Percentiles rank a stretch among this genome's conserved stretches.
phyloP scores from a whole-genome alignment of 2,797 vertebrate genomes.

The Potorous gilbertii region DNA sequence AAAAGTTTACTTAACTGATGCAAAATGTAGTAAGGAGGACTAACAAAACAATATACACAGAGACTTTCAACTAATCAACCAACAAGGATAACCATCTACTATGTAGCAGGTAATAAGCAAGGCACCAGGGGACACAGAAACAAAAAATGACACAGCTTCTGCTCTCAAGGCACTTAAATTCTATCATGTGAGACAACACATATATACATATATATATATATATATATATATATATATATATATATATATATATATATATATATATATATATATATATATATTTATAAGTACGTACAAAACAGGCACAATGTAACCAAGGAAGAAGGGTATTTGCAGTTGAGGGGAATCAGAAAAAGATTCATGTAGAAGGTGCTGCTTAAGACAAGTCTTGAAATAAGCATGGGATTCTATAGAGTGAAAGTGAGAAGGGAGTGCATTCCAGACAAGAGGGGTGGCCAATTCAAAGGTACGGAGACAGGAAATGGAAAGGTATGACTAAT shows the following conservation, averaged over 20 bases:
- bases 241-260: background rate
- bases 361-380: background rate
- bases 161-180: background rate
- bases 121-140: background rate
- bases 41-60: background rate
- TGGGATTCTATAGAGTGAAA: background rate
- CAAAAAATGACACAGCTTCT: background rate
- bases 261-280: background rate
- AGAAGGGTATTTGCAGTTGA: background rate
- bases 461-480: background rate
- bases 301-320: background rate
- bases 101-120: background rate
- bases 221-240: background rate
- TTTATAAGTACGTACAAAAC: background rate
- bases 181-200: background rate
- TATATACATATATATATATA: background rate
- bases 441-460: background rate
- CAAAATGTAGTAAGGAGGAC: background rate
- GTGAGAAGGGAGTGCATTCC: background rate
- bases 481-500: background rate
- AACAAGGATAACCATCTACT: background rate
- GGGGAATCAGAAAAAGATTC: background rate
- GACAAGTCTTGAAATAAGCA: background rate
- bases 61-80: background rate
- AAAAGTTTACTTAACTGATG: background rate